Percentiles rank a stretch among this genome's conserved stretches.
Evolutionary conservation across 2,888 invertebrate species (phyloP).

Genomic region (Dryomyza anilis): DNA sequence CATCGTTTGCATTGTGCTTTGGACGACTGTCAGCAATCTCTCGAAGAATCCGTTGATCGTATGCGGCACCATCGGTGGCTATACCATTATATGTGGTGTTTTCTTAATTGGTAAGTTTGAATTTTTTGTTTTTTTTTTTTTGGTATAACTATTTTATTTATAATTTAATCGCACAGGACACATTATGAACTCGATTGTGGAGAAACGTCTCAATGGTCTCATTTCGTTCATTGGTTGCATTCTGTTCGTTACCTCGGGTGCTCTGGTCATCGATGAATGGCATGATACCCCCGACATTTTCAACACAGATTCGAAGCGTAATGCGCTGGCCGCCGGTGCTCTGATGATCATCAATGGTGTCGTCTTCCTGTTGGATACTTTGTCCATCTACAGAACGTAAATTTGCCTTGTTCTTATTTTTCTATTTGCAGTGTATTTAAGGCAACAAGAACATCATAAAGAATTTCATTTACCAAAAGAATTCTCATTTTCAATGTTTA

Average conservation of each 20-base stretch:
- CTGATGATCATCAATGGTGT: conserved; percentile 59
- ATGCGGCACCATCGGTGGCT: conserved; percentile 55
- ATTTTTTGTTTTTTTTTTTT: neutral
- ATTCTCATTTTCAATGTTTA: conserved; percentile 24
- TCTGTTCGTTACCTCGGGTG: conserved; percentile 53
- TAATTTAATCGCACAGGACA: conserved; percentile 45
- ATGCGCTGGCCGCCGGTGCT: conserved; percentile 55
- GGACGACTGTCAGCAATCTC: conserved; percentile 44
- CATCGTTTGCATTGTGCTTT: conserved; percentile 54
- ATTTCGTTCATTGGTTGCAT: conserved; percentile 54
- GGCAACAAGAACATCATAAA: neutral
- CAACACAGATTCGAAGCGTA: conserved; percentile 51
- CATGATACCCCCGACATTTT: conserved; percentile 43
- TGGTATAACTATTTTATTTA: neutral
- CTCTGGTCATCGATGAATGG: conserved; percentile 57
- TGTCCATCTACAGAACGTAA: conserved; percentile 59
- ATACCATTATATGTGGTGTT: conserved; percentile 53
- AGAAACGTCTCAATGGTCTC: conserved; percentile 56
- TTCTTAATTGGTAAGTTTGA: conserved; percentile 48
- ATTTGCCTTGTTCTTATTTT: too few species aligned
- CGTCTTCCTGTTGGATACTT: conserved; percentile 56
- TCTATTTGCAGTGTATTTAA: too few species aligned
- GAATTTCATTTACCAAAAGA: conserved; percentile 14
- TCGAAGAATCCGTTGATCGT: conserved; percentile 47
- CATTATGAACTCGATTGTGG: conserved; percentile 51